Evolutionary conservation across 2,113 vertebrate genomes (phyloP).

Genomic region (Pteropus alecto): DNA sequence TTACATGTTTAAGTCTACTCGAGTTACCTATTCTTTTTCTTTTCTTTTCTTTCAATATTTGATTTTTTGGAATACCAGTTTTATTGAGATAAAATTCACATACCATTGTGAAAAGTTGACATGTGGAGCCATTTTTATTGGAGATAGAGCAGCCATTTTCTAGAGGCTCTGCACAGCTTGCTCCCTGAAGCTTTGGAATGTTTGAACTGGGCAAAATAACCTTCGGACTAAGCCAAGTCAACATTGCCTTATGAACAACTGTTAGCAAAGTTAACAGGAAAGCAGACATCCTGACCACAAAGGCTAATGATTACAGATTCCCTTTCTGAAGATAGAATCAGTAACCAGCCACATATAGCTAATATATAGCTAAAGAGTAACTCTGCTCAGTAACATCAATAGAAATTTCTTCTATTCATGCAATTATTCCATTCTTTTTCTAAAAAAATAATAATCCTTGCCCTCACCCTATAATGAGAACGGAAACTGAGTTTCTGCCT

Average conservation of each 20-base stretch:
- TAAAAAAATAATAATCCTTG: not conserved
- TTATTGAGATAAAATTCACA: not conserved
- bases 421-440: not conserved
- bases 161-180: not conserved
- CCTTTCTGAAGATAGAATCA: not conserved
- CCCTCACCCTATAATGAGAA: not conserved
- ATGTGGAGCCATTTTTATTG: not conserved
- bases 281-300: not conserved
- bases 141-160: not conserved
- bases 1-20: not conserved
- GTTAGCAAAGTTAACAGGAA: not conserved
- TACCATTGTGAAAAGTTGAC: not conserved
- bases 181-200: not conserved
- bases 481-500: not conserved
- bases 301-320: not conserved
- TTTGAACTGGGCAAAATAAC: not conserved
- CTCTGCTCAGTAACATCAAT: not conserved
- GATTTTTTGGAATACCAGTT: not conserved
- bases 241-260: not conserved
- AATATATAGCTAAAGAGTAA: not conserved
- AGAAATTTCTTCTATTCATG: not conserved
- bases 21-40: not conserved
- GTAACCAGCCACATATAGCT: not conserved
- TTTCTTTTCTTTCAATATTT: not conserved
- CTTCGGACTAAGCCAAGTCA: not conserved